Evolutionary conservation across 2,888 invertebrate genomes (phyloP).

Genomic region (Fabriciana adippe): DNA sequence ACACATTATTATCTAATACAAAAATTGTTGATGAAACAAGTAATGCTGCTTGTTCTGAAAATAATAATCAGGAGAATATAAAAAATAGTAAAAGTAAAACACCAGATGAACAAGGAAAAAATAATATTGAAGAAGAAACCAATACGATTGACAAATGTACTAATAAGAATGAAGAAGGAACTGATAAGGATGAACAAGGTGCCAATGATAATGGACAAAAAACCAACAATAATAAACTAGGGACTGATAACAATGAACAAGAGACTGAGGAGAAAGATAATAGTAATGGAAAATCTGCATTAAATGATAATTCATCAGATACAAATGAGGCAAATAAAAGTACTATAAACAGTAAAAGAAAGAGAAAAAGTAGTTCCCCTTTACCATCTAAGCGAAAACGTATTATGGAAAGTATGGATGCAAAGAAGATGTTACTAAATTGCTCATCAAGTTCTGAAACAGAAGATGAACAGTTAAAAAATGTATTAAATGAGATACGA

Average conservation of each 20-base stretch:
- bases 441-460: slow-evolving; percentile 70
- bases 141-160: no score
- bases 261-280: slow-evolving; percentile 12
- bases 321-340: slow-evolving; percentile 37
- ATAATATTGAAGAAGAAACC: neutral
- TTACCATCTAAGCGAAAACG: slow-evolving; percentile 55
- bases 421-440: slow-evolving; percentile 62
- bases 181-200: no score
- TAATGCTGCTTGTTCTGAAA: slow-evolving; percentile 25
- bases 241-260: no score
- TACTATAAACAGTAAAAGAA: slow-evolving; percentile 42
- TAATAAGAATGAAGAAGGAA: no score
- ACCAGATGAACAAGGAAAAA: slow-evolving; percentile 12
- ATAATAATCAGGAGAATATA: slow-evolving; percentile 16
- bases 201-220: no score
- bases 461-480: slow-evolving; percentile 59
- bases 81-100: slow-evolving; percentile 23
- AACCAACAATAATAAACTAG: no score
- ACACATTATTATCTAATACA: slow-evolving; percentile 1
- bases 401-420: slow-evolving; percentile 62
- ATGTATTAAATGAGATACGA: slow-evolving; percentile 54
- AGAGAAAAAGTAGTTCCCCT: slow-evolving; percentile 41
- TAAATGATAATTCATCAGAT: slow-evolving; percentile 48
- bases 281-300: slow-evolving; percentile 44
- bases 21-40: slow-evolving; percentile 13